A percentile compares a stretch with the other conserved stretches of the same genome.
Evolutionary conservation across 2,888 invertebrate genomes (phyloP).

Genomic region (Nephrotoma guestfalica): DNA sequence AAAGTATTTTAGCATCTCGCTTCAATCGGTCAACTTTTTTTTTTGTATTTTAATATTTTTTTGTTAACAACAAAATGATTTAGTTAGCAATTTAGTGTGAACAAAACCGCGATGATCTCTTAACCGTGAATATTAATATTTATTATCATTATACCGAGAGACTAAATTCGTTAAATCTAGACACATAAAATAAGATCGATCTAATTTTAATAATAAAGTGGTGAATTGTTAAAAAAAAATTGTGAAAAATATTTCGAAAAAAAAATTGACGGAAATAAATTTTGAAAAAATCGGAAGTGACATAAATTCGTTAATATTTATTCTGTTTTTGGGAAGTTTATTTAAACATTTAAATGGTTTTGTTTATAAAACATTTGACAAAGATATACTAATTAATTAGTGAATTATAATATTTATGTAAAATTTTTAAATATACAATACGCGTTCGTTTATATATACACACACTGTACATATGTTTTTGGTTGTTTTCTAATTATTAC

Average conservation of each 20-base stretch:
- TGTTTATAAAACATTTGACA: conserved; percentile 29
- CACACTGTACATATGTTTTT: conserved; percentile 1
- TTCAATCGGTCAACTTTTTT: not conserved
- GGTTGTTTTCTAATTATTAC: conserved; percentile 7
- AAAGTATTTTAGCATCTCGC: not conserved
- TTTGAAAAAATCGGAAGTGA: not conserved
- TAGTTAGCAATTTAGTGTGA: not conserved
- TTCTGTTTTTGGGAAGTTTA: conserved; percentile 2
- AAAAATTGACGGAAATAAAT: not conserved
- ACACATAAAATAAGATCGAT: too few species aligned
- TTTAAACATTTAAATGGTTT: not conserved
- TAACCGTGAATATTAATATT: not conserved
- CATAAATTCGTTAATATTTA: not conserved
- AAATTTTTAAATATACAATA: conserved; percentile 18
- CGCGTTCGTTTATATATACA: not conserved
- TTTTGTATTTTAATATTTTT: not conserved
- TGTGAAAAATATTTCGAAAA: not conserved
- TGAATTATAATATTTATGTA: conserved; percentile 23
- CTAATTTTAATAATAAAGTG: too few species aligned
- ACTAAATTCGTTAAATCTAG: not conserved
- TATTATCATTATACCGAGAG: not conserved
- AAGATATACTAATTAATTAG: conserved; percentile 34
- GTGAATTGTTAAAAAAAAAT: not conserved
- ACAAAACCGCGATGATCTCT: not conserved
- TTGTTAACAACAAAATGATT: not conserved